phyloP scores from a whole-genome alignment of 2,888 invertebrate species.

The Girardia tigrina region DNA sequence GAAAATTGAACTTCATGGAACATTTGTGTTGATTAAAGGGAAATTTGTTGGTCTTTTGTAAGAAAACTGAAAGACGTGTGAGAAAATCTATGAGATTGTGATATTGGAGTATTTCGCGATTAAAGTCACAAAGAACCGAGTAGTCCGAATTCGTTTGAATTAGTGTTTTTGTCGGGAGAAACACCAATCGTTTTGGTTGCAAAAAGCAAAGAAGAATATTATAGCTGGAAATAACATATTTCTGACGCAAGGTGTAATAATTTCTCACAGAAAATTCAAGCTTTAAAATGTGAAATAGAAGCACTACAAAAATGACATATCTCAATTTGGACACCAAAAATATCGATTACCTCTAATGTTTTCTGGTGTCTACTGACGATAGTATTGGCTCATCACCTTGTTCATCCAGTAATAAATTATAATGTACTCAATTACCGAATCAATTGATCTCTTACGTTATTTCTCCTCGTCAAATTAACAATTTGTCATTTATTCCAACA shows the following conservation, averaged over 20 bases:
- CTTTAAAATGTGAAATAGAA: neutral
- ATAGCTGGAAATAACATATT: slow-evolving; percentile 2
- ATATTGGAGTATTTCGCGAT: neutral
- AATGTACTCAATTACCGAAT: too few species aligned
- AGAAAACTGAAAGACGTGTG: neutral
- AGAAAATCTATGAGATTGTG: neutral
- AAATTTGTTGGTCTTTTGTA: neutral
- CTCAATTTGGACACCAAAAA: neutral
- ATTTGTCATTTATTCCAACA: too few species aligned
- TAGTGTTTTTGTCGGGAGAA: slow-evolving; percentile 9
- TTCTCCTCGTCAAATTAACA: too few species aligned
- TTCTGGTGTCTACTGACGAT: too few species aligned
- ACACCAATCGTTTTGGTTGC: slow-evolving; percentile 4
- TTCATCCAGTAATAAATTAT: too few species aligned
- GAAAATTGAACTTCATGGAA: too few species aligned
- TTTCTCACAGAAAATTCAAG: neutral
- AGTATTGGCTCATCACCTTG: too few species aligned
- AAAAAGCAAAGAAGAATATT: slow-evolving; percentile 20
- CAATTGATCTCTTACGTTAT: too few species aligned
- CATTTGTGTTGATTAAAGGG: slow-evolving; percentile 5
- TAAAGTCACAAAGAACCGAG: neutral
- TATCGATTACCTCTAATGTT: too few species aligned
- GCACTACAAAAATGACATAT: neutral
- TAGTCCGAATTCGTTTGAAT: neutral
- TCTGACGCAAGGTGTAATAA: neutral